These are phyloP conservation scores for Drosophila persimilis DNA, from an alignment of 1,140 invertebrate genomes.

Conservation along the genomic window DNA sequence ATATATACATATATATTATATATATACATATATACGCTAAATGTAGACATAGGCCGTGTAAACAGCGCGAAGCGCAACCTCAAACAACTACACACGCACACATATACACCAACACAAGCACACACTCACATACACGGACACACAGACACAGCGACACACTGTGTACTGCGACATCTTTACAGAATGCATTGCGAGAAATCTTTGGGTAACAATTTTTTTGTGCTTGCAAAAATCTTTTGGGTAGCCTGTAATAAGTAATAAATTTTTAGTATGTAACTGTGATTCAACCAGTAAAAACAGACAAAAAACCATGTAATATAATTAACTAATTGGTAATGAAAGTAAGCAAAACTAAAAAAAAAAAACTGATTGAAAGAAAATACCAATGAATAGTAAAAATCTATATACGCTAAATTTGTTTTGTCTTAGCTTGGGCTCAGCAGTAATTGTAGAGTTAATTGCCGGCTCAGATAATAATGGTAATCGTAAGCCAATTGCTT, in stretches of 20 bases:
- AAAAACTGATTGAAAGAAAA: constrained; percentile 36
- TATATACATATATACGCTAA: constrained; percentile 58
- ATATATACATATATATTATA: constrained; percentile 39
- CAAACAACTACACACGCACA: constrained; percentile 53
- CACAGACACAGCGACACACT: constrained; percentile 30
- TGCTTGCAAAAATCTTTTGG: constrained; percentile 67
- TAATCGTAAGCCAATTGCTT: background rate
- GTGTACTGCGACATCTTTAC: constrained; percentile 64
- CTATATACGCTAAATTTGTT: constrained; percentile 41
- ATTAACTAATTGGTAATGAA: constrained; percentile 70
- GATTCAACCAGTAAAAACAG: constrained; percentile 64
- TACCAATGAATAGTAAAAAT: constrained; percentile 62
- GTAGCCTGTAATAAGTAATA: constrained; percentile 70
- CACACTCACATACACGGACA: constrained; percentile 20
- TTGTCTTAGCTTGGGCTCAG: constrained; percentile 19
- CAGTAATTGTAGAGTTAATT: too few species aligned
- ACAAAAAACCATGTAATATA: constrained; percentile 67
- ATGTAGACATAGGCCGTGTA: constrained; percentile 78
- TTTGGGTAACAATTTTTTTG: constrained; percentile 65
- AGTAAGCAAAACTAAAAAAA: constrained; percentile 40
- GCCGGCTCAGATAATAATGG: background rate
- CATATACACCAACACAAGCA: constrained; percentile 25
- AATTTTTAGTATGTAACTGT: constrained; percentile 79
- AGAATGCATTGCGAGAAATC: constrained; percentile 72
- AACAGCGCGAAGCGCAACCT: constrained; percentile 76